phyloP scores from a whole-genome alignment of 2,113 vertebrate species.

The Nannospalax galili region DNA sequence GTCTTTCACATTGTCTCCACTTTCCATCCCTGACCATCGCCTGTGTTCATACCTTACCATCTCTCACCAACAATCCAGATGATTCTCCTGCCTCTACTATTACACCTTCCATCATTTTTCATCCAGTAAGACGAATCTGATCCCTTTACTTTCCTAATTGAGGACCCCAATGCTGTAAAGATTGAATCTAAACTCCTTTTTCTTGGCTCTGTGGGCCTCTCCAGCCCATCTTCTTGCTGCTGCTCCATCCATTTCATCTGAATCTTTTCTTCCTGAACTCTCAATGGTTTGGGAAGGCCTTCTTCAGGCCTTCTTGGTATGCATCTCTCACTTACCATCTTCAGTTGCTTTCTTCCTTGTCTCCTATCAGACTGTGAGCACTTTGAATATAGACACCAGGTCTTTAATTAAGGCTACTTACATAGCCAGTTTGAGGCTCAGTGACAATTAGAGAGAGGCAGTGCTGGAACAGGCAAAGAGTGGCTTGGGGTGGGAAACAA shows the following conservation, averaged over 20 bases:
- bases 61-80: not conserved
- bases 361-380: not conserved
- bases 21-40: not conserved
- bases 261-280: not conserved
- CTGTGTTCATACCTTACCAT: not conserved
- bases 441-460: not conserved
- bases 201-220: not conserved
- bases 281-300: too few species aligned
- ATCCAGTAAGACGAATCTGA: not conserved
- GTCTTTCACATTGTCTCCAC: not conserved
- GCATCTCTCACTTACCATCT: not conserved
- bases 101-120: too few species aligned
- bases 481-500: not conserved
- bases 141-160: not conserved
- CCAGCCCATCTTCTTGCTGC: not conserved
- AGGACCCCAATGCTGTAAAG: not conserved
- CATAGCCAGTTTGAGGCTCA: not conserved
- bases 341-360: not conserved
- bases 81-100: not conserved
- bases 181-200: not conserved
- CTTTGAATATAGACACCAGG: not conserved
- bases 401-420: not conserved
- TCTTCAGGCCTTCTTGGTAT: not conserved
- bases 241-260: not conserved
- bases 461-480: not conserved